A percentile compares a stretch with the other conserved stretches of the same genome.
Conservation (phyloP, 2,888 invertebrate species). For the Megaustenia siamemsis region DNA sequence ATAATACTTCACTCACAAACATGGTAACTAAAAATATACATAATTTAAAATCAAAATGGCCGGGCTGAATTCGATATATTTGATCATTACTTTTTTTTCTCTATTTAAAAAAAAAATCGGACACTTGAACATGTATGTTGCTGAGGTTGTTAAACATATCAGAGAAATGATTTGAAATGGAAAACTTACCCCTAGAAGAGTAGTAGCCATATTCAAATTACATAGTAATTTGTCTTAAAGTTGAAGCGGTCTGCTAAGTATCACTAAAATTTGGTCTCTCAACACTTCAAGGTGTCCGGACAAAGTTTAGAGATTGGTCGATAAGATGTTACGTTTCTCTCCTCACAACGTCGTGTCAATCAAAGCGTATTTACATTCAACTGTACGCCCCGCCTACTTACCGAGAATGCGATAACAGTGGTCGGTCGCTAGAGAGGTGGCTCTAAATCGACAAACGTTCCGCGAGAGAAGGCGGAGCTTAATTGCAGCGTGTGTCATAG, state of each 20-base stretch:
- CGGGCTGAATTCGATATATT: no score
- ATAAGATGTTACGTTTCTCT: not conserved
- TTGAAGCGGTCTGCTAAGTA: not conserved
- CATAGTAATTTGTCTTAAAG: not conserved
- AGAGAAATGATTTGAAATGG: no score
- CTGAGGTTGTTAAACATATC: not conserved
- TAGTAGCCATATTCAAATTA: slow-evolving; percentile 29
- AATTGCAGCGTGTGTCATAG: not conserved
- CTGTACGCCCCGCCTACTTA: not conserved
- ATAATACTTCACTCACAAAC: no score
- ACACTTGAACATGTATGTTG: no score
- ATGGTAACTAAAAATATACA: no score
- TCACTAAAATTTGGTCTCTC: not conserved
- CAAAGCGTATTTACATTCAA: not conserved
- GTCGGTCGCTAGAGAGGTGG: not conserved
- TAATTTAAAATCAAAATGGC: no score
- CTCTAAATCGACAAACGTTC: slow-evolving; percentile 3
- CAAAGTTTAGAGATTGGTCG: not conserved
- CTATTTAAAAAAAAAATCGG: no score
- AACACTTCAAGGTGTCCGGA: not conserved
- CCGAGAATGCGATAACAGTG: not conserved
- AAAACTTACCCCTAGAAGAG: slow-evolving; percentile 17
- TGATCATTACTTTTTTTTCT: no score
- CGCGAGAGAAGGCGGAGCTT: not conserved
- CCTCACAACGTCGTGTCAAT: not conserved